These are phyloP conservation scores for Amyelois transitella DNA, from an alignment of 1,140 invertebrate genomes.

Conservation along the genomic window DNA sequence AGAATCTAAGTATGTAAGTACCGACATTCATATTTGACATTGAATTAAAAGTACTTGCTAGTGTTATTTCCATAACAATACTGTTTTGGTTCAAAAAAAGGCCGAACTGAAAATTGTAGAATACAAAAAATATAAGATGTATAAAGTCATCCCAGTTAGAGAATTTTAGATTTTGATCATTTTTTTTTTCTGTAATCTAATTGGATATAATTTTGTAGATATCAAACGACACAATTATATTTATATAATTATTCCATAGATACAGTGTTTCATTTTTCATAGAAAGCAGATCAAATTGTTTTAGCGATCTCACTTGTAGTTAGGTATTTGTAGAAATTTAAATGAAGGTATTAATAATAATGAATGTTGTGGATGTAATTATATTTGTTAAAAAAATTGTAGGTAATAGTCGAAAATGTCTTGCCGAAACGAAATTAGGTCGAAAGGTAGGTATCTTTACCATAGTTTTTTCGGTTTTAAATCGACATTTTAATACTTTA, in stretches of 20 bases:
- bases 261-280: constrained; percentile 18
- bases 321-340: constrained; percentile 30
- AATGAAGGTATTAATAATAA: constrained; percentile 7
- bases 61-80: not conserved
- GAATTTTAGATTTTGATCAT: not conserved
- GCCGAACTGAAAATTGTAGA: too few species aligned
- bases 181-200: not conserved
- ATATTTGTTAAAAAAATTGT: not conserved
- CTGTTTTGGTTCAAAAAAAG: constrained; percentile 1
- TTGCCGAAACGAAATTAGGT: not conserved
- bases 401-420: not conserved
- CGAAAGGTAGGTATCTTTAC: too few species aligned
- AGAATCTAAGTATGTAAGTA: constrained; percentile 75
- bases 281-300: constrained; percentile 10
- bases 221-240: not conserved
- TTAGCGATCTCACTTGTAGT: constrained; percentile 51
- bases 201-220: not conserved
- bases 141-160: not conserved
- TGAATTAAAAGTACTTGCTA: not conserved
- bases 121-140: not conserved
- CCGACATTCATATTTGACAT: constrained; percentile 5
- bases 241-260: constrained; percentile 7
- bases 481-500: too few species aligned
- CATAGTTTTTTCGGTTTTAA: too few species aligned
- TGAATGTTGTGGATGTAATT: too few species aligned